phyloP scores from a whole-genome alignment of 1,140 invertebrate genomes.

The Drosophila nikananu region DNA sequence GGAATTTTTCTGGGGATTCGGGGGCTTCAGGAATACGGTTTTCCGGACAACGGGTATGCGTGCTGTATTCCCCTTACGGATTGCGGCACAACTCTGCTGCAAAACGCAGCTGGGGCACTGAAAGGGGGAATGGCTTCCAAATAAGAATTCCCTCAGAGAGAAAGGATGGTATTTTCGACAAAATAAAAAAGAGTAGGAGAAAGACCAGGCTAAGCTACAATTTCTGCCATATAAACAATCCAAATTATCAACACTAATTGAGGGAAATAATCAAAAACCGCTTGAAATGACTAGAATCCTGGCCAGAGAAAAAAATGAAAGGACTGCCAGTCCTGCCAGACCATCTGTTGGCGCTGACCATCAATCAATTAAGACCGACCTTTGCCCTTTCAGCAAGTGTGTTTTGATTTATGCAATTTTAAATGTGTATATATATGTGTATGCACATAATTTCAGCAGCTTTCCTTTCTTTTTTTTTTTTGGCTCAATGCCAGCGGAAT shows the following conservation, averaged over 20 bases:
- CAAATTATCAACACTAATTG: background rate
- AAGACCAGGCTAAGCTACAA: background rate
- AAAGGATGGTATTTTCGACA: background rate
- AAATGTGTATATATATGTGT: conserved; percentile 44
- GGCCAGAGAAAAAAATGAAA: background rate
- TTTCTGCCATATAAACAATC: background rate
- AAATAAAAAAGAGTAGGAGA: background rate
- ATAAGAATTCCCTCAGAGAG: conserved; percentile 16
- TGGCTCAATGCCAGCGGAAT: conserved; percentile 42
- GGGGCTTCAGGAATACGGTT: background rate
- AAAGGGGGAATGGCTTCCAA: background rate
- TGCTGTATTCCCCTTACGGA: background rate
- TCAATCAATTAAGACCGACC: conserved; percentile 41
- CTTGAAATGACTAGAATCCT: background rate
- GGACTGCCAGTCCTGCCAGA: background rate
- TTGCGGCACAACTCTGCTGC: conserved; percentile 8
- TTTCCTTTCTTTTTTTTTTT: background rate
- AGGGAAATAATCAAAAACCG: background rate
- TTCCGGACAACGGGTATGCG: conserved; percentile 21
- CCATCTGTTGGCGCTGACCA: conserved; percentile 27
- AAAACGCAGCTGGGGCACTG: conserved; percentile 15
- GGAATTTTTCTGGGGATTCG: background rate
- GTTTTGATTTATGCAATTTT: conserved; percentile 76
- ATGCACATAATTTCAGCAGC: conserved; percentile 38
- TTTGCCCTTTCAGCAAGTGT: conserved; percentile 33